These are phyloP conservation scores for Goniozus legneri DNA, from an alignment of 1,140 invertebrate species.

Conservation along the genomic window DNA sequence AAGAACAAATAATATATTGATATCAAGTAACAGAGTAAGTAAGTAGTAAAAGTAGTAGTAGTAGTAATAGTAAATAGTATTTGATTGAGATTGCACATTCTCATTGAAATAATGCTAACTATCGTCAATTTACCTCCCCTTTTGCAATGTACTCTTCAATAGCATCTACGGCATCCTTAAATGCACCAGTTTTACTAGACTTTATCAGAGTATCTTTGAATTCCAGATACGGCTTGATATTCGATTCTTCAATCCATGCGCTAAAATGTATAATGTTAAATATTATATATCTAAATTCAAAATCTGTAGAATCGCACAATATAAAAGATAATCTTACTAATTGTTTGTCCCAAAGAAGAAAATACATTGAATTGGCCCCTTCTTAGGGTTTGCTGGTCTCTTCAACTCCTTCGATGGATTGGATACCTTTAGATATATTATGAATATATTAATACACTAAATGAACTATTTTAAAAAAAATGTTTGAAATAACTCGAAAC, in stretches of 20 bases:
- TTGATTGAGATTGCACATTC: no score
- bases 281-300: constrained; percentile 8
- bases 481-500: no score
- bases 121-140: constrained; percentile 60
- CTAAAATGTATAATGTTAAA: constrained; percentile 54
- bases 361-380: constrained; percentile 73
- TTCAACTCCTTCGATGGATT: constrained; percentile 66
- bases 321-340: constrained; percentile 67
- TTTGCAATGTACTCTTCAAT: constrained; percentile 82
- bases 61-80: no score
- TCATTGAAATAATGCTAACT: no score
- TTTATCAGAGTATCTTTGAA: constrained; percentile 78
- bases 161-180: constrained; percentile 81
- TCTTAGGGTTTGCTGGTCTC: constrained; percentile 60
- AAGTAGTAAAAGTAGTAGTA: no score
- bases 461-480: no score
- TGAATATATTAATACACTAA: no score
- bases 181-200: constrained; percentile 72
- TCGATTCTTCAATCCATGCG: constrained; percentile 86
- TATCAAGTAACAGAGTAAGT: no score
- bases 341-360: constrained; percentile 93
- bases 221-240: constrained; percentile 79
- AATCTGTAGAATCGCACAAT: constrained; percentile 4
- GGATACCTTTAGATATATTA: constrained; percentile 62
- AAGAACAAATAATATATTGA: constrained; percentile 6